Base-by-base conservation (phyloP, 2,888 invertebrate genomes). In the Dasysyrphus tricinctus region DNA sequence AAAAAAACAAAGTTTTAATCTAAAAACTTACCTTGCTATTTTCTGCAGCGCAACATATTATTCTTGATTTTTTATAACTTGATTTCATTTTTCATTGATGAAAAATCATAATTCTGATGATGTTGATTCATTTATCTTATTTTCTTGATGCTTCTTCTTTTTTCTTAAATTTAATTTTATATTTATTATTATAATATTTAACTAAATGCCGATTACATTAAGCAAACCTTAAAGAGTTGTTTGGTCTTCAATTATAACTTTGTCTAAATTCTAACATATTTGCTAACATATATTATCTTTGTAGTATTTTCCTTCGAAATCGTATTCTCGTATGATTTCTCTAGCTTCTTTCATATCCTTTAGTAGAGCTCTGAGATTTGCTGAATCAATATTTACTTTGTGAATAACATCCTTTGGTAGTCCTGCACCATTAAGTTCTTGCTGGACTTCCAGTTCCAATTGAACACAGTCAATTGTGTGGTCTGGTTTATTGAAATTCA, bases 261-360 rank as follows among this genome's bases (percentile, higher is more conserved):
- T 24, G 32, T 67, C 32, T 32, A 14, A 34, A 54, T 56, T 49
- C 24, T 12, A 37, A 65, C 49, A 75, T 75, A 49, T 51, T 39
- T n/a, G 24, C 63, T 78, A 78, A 75, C 61, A 75, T 24, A 69
- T 54, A 59, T 54, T 75, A 37, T 78, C 63, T 59, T 81, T 78
- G 56, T 78, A 39, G 24, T 69, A 86, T 65, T 86, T 89, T 82
- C 54, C 89, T 70, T 88, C 88, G 63, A 88, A 80, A 83, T 90
- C 89, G 82, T 91, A 90, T 77, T 91, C 91, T 3, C 91, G 89
- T 89, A 93, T 91, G 63, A 91, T 90, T 75, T 88, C 88, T 34
- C 90, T 90, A 2, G 92, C 91, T 73, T 89, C 67, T 85, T 90
- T 91, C 80, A 93, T 88, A 88, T 93, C 93, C 44, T 90, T 91